phyloP scores from a whole-genome alignment of 23 tunicate species.

The Phallusia fumigata region DNA sequence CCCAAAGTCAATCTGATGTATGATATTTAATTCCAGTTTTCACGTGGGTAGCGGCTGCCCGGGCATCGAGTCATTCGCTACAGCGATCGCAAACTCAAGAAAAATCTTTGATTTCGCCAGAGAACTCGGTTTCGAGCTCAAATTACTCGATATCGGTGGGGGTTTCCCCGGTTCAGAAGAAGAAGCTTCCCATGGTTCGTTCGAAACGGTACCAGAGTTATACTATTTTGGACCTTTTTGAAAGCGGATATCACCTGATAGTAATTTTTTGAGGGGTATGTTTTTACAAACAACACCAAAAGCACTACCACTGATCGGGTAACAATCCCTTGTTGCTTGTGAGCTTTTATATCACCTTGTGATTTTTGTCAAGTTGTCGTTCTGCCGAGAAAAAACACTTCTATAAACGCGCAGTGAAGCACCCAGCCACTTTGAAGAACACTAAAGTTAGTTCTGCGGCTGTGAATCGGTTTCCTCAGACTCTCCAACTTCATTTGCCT shows the following conservation, averaged over 20 bases:
- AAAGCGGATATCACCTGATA: no score
- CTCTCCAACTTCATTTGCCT: background rate
- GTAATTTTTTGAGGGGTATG: no score
- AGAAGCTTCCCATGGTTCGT: background rate
- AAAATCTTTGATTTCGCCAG: slow-evolving; percentile 35
- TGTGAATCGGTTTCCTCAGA: no score
- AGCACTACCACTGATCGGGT: no score
- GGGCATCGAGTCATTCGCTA: slow-evolving; percentile 18
- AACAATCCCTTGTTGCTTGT: no score
- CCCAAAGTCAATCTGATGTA: background rate
- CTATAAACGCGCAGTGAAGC: no score
- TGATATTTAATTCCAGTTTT: slow-evolving; percentile 20
- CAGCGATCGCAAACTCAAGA: slow-evolving; percentile 25
- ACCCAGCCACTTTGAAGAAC: background rate
- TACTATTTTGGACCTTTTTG: no score
- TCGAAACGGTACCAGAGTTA: slow-evolving; percentile 26
- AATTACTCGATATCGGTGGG: slow-evolving; percentile 49
- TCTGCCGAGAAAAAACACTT: no score
- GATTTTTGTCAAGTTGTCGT: no score
- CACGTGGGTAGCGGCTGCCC: slow-evolving; percentile 67
- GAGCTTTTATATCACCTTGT: no score
- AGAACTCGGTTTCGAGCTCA: slow-evolving; percentile 23
- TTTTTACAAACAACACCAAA: no score
- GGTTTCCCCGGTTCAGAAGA: slow-evolving; percentile 38
- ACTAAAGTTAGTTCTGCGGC: background rate